Percentiles rank a stretch among this genome's conserved stretches.
Conservation (phyloP, 2,888 invertebrate species). For the Argyresthia albistria region DNA sequence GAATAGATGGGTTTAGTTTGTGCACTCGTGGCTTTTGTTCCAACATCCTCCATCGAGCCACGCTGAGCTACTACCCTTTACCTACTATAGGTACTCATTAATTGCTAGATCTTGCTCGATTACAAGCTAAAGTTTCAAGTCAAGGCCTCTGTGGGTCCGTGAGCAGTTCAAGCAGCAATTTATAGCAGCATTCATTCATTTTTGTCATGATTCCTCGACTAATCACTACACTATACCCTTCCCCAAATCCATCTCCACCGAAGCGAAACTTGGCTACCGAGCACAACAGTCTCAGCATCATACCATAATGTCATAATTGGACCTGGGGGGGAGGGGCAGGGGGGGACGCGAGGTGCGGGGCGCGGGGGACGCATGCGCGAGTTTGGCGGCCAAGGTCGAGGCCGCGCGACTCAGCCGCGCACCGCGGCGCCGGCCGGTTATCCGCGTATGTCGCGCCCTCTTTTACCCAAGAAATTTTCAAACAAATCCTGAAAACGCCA, state of each 20-base stretch:
- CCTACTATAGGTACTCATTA: too few species aligned
- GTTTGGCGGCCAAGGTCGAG: conserved; percentile 73
- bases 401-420: conserved; percentile 67
- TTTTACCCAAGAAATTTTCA: conserved; percentile 41
- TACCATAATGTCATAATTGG: conserved; percentile 69
- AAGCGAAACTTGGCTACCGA: conserved; percentile 3
- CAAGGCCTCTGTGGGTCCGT: too few species aligned
- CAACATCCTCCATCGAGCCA: too few species aligned
- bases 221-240: too few species aligned
- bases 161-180: too few species aligned
- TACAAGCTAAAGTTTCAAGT: too few species aligned
- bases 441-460: conserved; percentile 25
- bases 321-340: conserved; percentile 26
- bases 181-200: too few species aligned
- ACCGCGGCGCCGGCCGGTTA: conserved; percentile 61
- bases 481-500: conserved; percentile 8
- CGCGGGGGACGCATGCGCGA: conserved; percentile 64
- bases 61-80: too few species aligned
- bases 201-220: too few species aligned
- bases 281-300: conserved; percentile 4
- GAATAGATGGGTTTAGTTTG: too few species aligned
- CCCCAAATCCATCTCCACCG: background rate
- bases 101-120: too few species aligned
- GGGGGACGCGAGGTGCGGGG: conserved; percentile 16
- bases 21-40: too few species aligned